Evolutionary conservation across 2,113 vertebrate species (phyloP).

Genomic region (Campylomormyrus numenius): DNA sequence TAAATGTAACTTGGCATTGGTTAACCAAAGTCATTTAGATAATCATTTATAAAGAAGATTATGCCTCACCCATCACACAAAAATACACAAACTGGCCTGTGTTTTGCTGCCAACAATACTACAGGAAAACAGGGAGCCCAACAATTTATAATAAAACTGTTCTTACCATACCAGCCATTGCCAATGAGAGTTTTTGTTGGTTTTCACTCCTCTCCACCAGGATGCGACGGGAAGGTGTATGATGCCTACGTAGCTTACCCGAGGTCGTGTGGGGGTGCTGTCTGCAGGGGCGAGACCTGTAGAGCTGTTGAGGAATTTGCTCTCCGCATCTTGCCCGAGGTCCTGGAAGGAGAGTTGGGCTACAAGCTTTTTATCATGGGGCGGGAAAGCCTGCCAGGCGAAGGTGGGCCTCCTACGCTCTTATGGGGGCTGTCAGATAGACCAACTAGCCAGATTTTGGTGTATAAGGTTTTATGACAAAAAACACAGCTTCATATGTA

Average conservation of each 20-base stretch:
- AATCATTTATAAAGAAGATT: background rate
- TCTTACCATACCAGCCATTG: background rate
- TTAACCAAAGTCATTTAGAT: background rate
- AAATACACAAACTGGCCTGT: background rate
- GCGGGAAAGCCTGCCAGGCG: slow-evolving; percentile 73
- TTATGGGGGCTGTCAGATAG: background rate
- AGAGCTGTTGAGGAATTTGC: slow-evolving; percentile 63
- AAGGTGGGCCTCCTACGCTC: slow-evolving; percentile 56
- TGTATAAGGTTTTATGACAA: background rate
- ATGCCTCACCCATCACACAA: background rate
- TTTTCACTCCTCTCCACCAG: slow-evolving; percentile 48
- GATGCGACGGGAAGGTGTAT: slow-evolving; percentile 76
- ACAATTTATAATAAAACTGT: background rate
- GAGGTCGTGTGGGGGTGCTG: slow-evolving; percentile 39
- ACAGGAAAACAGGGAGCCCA: background rate
- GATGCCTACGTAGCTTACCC: slow-evolving; percentile 86
- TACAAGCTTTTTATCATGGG: slow-evolving; percentile 81
- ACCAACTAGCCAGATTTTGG: background rate
- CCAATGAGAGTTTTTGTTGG: background rate
- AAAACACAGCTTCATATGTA: background rate
- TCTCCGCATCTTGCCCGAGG: slow-evolving; percentile 63
- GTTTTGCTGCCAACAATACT: background rate
- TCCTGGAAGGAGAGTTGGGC: slow-evolving; percentile 76
- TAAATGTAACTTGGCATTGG: background rate
- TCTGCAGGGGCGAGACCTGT: slow-evolving; percentile 33